phyloP scores from a whole-genome alignment of 2,888 invertebrate genomes.

The Hermodice carunculata region DNA sequence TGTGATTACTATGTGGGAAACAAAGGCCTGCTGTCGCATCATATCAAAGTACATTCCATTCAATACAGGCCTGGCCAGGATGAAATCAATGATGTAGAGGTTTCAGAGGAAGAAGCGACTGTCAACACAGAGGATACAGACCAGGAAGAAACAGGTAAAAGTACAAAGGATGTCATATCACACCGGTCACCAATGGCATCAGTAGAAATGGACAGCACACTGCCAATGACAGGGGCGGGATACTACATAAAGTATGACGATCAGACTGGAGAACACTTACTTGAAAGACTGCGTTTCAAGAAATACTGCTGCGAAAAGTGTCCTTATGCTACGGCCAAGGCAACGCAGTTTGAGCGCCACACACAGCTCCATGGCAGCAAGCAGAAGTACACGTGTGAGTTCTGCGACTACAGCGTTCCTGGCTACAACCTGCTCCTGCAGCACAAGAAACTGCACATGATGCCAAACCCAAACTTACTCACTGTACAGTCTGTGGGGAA shows the following conservation, averaged over 20 bases:
- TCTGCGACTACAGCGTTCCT: conserved; percentile 84
- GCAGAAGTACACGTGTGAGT: conserved; percentile 85
- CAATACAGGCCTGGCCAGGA: conserved; percentile 44
- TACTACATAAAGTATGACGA: conserved; percentile 40
- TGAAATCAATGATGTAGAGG: conserved; percentile 58
- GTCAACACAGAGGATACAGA: conserved; percentile 36
- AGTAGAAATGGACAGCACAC: not conserved
- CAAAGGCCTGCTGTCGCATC: conserved; percentile 77
- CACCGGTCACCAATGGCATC: not conserved
- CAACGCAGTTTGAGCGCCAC: conserved; percentile 85
- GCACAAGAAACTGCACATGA: conserved; percentile 81
- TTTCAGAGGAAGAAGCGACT: conserved; percentile 34
- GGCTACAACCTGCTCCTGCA: conserved; percentile 88
- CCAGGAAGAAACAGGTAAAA: conserved; percentile 40
- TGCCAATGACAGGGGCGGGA: not conserved
- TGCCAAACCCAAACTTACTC: conserved; percentile 65
- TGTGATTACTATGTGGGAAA: conserved; percentile 86
- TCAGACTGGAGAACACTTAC: conserved; percentile 75
- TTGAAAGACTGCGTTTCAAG: conserved; percentile 80
- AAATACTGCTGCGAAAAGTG: conserved; percentile 75
- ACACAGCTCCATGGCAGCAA: conserved; percentile 85
- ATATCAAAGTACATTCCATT: conserved; percentile 77
- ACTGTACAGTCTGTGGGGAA: conserved; percentile 64
- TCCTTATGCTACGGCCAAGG: conserved; percentile 88
- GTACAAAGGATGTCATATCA: conserved; percentile 32